Evolutionary conservation across 2,888 invertebrate species (phyloP), one percentile per base, ranked within the genome.

Genomic region (Clepsis dumicolana): DNA sequence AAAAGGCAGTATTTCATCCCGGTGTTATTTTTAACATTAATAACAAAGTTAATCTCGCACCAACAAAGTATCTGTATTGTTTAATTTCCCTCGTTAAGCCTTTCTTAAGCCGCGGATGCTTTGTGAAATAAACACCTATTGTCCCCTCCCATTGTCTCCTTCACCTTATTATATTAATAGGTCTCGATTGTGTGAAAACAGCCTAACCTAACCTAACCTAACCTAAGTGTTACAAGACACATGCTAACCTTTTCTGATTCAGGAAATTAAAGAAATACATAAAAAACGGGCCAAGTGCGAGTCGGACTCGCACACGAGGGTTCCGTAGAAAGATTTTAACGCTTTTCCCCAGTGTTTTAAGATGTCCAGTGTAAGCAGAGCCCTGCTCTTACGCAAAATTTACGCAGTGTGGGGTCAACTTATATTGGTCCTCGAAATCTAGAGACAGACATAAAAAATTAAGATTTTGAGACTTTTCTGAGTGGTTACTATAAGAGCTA

Each of bases 151-250:
- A 65, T 65, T 65, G 59, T 65, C 59, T 32, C 53, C 60, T 54
- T 59, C 44, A 62, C 67, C 62, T 56, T 63, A 62, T 67, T 67
- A 56, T 66, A 66, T 61, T 54, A 62, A 62, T 35, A 53, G 65
- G 10, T 21, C 41, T 50, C 50, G 57, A 67, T 63, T 67, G 62
- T 67, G 62, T 38, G 21, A 16, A 56, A 62, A 18, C 27, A 24
- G 38, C 62, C 56, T 66, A 50, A 63, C 62, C n/a, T n/a, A n/a
- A n/a, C n/a, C n/a, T n/a, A 62, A 35, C 57, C 21, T 29, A n/a
- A 4, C n/a, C 14, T 14, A 14, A n/a, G n/a, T n/a, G 2, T 18
- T 2, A 52, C 52, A 18, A 10, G 0, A 2, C 25, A 25, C n/a
- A 25, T 52, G 14, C 25, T 38, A n/a, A n/a, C 14, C 35, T 1